phyloP scores from a whole-genome alignment of 2,113 vertebrate genomes.

The Monopterus albus region DNA sequence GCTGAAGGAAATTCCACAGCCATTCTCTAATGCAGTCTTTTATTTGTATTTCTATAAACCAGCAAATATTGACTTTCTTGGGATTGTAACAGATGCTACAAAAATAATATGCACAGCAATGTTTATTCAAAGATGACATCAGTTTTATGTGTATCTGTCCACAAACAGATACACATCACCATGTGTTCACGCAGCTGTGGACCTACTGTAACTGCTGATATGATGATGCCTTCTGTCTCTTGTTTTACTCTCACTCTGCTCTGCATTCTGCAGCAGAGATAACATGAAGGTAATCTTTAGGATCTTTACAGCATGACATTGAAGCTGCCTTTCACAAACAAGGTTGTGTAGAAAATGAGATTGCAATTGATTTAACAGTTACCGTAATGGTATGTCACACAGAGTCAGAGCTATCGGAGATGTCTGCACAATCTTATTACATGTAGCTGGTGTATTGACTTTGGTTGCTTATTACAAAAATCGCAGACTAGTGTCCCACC shows the following conservation, averaged over 20 bases:
- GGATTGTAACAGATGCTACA: neutral
- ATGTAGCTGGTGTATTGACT: conserved; percentile 5
- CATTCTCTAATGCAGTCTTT: neutral
- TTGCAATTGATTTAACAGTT: conserved; percentile 46
- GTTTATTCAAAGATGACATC: neutral
- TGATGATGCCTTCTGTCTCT: neutral
- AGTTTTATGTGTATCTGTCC: neutral
- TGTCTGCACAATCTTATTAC: conserved; percentile 23
- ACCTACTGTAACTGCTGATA: neutral
- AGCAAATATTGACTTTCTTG: neutral
- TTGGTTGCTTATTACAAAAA: neutral
- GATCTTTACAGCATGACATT: conserved; percentile 12
- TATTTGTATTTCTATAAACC: neutral
- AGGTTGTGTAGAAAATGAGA: conserved; percentile 13
- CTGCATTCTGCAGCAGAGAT: conserved; percentile 4
- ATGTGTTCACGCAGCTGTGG: neutral
- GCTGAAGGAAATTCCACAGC: neutral
- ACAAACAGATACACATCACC: neutral
- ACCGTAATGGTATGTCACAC: conserved; percentile 18
- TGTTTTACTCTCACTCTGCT: neutral
- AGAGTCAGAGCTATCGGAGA: neutral
- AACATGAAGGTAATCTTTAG: conserved; percentile 2
- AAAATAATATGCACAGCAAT: neutral
- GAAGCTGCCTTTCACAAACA: conserved; percentile 15
- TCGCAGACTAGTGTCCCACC: neutral